Percentiles rank a stretch among this genome's conserved stretches.
These are phyloP conservation scores for Echinometra lucunter DNA, from an alignment of 53 echinoderm and acorn worm species.

Conservation along the genomic window DNA sequence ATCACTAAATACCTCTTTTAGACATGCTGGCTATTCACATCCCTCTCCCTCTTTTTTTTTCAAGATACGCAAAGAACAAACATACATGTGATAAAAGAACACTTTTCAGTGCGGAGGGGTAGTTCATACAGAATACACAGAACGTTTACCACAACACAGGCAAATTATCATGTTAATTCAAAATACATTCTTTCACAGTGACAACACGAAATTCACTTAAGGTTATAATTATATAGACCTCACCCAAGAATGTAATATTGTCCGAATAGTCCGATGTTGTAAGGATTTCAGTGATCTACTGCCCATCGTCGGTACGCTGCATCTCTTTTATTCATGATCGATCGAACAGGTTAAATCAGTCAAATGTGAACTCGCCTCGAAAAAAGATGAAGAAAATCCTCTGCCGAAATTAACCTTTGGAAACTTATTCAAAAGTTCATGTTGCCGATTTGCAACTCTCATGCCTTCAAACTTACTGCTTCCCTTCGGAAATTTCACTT, in stretches of 20 bases:
- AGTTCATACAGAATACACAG: neutral
- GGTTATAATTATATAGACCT: too few relatives aligned
- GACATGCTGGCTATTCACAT: too few relatives aligned
- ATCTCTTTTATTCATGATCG: neutral
- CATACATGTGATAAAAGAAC: neutral
- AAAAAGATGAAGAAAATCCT: neutral
- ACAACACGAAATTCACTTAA: too few relatives aligned
- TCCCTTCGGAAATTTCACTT: neutral
- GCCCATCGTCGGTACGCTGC: neutral
- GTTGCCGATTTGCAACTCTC: neutral
- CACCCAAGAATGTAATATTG: too few relatives aligned
- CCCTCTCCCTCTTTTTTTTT: neutral
- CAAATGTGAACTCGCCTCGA: neutral
- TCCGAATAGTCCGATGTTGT: too few relatives aligned
- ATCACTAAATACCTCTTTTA: too few relatives aligned
- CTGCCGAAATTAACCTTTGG: neutral
- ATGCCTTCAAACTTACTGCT: neutral
- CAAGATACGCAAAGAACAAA: neutral
- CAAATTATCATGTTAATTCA: too few relatives aligned
- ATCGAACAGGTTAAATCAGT: neutral
- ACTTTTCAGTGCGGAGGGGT: neutral
- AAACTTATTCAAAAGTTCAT: neutral
- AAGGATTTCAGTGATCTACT: too few relatives aligned
- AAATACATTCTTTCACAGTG: too few relatives aligned
- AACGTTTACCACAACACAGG: neutral